phyloP scores from a whole-genome alignment of 2,113 vertebrate genomes.

The Oxygymnocypris stewartii region DNA sequence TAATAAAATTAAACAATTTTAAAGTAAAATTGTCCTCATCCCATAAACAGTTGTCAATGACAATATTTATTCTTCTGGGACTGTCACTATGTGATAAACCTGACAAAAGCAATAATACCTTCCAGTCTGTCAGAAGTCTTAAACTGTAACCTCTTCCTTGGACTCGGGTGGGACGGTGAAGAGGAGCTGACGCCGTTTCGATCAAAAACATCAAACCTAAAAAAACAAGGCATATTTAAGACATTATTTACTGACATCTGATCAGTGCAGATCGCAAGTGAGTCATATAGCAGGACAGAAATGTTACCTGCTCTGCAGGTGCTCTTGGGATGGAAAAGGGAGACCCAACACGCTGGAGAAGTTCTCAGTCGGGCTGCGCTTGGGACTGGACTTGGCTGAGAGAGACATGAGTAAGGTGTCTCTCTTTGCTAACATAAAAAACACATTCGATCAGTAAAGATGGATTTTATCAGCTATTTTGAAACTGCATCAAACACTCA shows the following conservation, averaged over 20 bases:
- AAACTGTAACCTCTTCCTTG: conserved; percentile 87
- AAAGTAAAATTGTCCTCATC: too few relatives aligned
- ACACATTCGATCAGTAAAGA: not conserved
- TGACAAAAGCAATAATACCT: conserved; percentile 71
- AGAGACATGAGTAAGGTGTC: conserved; percentile 85
- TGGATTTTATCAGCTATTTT: not conserved
- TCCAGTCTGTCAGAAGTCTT: conserved; percentile 72
- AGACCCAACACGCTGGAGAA: conserved; percentile 89
- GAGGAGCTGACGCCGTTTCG: conserved; percentile 75
- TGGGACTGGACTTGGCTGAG: conserved; percentile 90
- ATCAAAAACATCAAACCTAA: conserved; percentile 80
- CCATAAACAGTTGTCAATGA: too few relatives aligned
- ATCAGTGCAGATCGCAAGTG: not conserved
- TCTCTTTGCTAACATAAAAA: conserved; percentile 80
- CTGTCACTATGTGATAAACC: not conserved
- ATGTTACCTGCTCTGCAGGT: conserved; percentile 76
- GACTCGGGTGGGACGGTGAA: conserved; percentile 69
- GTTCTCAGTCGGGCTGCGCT: conserved; percentile 94
- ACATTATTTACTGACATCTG: not conserved
- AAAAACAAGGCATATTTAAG: not conserved
- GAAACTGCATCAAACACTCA: not conserved
- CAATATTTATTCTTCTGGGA: not conserved
- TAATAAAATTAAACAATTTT: too few relatives aligned
- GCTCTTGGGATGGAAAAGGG: conserved; percentile 79
- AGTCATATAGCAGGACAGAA: not conserved